Evolutionary conservation across 2,113 vertebrate genomes (phyloP), one percentile per base, ranked within the genome.

Genomic region (Perca schrenkii): DNA sequence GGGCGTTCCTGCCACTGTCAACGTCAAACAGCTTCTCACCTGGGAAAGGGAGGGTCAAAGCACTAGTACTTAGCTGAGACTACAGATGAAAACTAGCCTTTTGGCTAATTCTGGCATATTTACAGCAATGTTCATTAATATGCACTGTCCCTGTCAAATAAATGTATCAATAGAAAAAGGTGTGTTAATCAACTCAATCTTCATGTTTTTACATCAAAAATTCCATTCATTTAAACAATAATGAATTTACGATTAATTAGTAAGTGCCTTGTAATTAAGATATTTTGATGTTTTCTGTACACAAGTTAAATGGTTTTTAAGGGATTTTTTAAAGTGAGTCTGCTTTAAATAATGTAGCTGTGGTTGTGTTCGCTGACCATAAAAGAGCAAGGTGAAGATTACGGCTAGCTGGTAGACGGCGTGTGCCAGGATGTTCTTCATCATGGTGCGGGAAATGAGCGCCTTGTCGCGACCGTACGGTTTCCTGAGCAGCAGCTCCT

Each of bases 401-500:
- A 97, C 91, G 5, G 96, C 95, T 3, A 99, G 96, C 69, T 99
- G 98, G 93, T 99, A 99, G 89, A 99, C 88, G 0, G 95, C 97
- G 53, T 99, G 98, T 43, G 98, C 98, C 85, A 99, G 93, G 90
- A 99, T 99, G 89, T 99, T 99, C 94, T 99, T 99, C 98, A 99
- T 99, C 98, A 99, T 99, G 2, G 98, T 99, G 77, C 97, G 96
- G 67, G 98, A 99, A 91, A 99, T 98, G 87, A 99, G 95, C 47
- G 98, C 98, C 92, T 99, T 99, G 85, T 97, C 97, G 93, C 98
- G 97, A 57, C 98, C 98, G 19, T 99, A 99, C 10, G 98, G 98
- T 88, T 96, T 97, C 82, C 98, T 90, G 77, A 99, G 94, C 86
- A 99, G 94, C 74, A 99, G 95, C 4, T 97, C 92, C 86, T 99